phyloP scores from a whole-genome alignment of 2,113 vertebrate species.

The Notarius quadriscutis region DNA sequence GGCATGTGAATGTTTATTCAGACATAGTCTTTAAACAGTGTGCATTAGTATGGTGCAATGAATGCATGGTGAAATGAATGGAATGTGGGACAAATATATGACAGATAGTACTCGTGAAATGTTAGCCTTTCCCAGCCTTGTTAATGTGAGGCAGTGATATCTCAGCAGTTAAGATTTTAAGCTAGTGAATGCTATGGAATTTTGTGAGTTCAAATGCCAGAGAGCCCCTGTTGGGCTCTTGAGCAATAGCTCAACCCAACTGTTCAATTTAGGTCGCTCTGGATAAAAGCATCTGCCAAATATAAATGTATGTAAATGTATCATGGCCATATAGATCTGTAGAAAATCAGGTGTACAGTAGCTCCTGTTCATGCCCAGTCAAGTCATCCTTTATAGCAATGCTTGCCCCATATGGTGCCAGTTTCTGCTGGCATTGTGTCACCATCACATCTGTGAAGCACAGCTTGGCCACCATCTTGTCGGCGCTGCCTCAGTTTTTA shows the following conservation, averaged over 20 bases:
- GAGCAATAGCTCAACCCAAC: background rate
- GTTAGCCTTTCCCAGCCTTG: background rate
- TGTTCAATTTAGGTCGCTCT: background rate
- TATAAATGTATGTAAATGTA: background rate
- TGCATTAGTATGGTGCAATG: background rate
- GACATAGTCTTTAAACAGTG: background rate
- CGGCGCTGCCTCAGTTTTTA: conserved; percentile 61
- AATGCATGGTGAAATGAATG: background rate
- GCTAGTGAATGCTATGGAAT: background rate
- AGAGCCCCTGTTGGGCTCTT: background rate
- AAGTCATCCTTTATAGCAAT: conserved; percentile 60
- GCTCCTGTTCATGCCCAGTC: conserved; percentile 59
- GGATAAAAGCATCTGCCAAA: background rate
- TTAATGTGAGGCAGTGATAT: background rate
- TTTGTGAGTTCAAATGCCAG: background rate
- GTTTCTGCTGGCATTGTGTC: conserved; percentile 6
- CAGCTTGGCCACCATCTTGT: conserved; percentile 66
- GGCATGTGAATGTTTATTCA: background rate
- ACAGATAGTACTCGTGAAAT: background rate
- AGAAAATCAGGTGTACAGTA: conserved; percentile 66
- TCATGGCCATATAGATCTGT: background rate
- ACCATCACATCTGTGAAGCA: conserved; percentile 19
- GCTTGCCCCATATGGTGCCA: conserved; percentile 69
- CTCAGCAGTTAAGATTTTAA: background rate
- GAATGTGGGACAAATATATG: background rate